Conservation (phyloP, 2,888 invertebrate species). For the Globia sparganii region DNA sequence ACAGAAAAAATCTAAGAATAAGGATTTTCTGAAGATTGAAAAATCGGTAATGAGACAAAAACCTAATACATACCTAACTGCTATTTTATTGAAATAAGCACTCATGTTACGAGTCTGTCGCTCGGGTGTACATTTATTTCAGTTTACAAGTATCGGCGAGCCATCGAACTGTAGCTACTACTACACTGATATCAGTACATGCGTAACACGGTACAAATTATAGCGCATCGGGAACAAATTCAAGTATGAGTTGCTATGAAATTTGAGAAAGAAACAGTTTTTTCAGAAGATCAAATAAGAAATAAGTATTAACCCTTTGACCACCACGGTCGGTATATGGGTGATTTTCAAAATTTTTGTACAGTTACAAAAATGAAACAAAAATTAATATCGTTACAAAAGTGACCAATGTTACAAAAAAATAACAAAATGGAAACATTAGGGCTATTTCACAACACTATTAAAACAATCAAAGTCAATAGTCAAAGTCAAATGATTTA, state of each 20-base stretch:
- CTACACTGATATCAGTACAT: slow-evolving; percentile 15
- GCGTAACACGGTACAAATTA: neutral
- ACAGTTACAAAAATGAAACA: too few species aligned
- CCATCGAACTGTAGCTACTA: slow-evolving; percentile 34
- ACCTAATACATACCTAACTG: neutral
- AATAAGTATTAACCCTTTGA: too few species aligned
- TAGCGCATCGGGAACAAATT: neutral
- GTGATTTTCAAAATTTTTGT: too few species aligned
- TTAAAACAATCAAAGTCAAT: too few species aligned
- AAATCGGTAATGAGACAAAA: neutral
- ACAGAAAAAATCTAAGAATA: too few species aligned
- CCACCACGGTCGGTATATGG: too few species aligned
- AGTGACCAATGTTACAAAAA: too few species aligned
- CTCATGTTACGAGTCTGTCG: slow-evolving; percentile 4
- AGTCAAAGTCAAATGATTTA: too few species aligned
- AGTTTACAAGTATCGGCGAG: slow-evolving; percentile 45
- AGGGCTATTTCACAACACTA: too few species aligned
- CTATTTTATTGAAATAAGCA: neutral
- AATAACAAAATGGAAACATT: too few species aligned
- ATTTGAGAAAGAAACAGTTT: neutral
- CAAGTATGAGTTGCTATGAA: neutral
- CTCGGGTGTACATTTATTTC: slow-evolving; percentile 56
- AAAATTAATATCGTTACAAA: too few species aligned
- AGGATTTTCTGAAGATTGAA: too few species aligned
- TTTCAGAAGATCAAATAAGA: neutral